Evolutionary conservation across 1,140 invertebrate species (phyloP).

Genomic region (Onthophagus taurus): DNA sequence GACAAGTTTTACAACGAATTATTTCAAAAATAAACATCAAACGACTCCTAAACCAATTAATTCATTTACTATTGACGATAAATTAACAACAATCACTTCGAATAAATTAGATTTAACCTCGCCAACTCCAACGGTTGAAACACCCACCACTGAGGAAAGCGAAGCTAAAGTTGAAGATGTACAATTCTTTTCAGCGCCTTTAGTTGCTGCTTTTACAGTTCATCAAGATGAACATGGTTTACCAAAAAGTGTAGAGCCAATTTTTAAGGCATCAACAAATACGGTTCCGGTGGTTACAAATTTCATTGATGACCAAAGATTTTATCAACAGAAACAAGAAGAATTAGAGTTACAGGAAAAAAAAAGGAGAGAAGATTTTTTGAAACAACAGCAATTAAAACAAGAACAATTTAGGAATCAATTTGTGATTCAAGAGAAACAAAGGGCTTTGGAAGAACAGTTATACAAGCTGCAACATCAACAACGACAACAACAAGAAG

Average conservation of each 20-base stretch:
- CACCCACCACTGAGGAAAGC: constrained; percentile 51
- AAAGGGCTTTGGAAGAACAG: constrained; percentile 58
- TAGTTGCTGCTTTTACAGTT: constrained; percentile 73
- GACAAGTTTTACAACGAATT: constrained; percentile 19
- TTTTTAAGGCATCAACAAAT: constrained; percentile 37
- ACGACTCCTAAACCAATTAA: neutral
- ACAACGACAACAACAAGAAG: constrained; percentile 58
- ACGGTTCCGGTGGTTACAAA: constrained; percentile 20
- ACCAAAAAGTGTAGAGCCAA: constrained; percentile 65
- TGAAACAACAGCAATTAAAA: constrained; percentile 35
- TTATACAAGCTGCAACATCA: constrained; percentile 49
- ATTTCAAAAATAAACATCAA: constrained; percentile 3
- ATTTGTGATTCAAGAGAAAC: constrained; percentile 56
- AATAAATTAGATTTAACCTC: neutral
- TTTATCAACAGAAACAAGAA: constrained; percentile 2
- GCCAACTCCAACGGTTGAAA: constrained; percentile 20
- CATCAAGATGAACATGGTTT: constrained; percentile 66
- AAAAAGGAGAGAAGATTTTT: constrained; percentile 25
- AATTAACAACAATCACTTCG: neutral
- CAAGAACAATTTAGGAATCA: constrained; percentile 42
- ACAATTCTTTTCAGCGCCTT: constrained; percentile 66
- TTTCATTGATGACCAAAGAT: constrained; percentile 24
- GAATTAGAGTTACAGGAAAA: constrained; percentile 3
- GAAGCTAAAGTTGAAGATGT: constrained; percentile 60
- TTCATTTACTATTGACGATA: neutral